Evolutionary conservation across 2,888 invertebrate genomes (phyloP).

Genomic region (Rhagonycha fulva): DNA sequence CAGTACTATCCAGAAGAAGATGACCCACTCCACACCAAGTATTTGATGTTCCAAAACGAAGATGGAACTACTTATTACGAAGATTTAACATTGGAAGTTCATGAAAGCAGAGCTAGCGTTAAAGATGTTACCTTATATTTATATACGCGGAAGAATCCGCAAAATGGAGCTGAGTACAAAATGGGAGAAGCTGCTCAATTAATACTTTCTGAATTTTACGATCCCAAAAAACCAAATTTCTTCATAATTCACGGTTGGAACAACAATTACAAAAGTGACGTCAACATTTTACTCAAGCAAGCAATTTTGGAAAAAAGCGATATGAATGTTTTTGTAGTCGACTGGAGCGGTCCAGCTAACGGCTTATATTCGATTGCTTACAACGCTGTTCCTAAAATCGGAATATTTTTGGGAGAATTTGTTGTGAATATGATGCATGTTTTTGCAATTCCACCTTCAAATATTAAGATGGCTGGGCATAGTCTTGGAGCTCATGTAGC

Average conservation of each 20-base stretch:
- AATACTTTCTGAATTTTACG: constrained; percentile 1
- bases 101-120: not conserved
- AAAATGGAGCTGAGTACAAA: not conserved
- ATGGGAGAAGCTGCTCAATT: not conserved
- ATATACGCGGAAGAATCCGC: constrained; percentile 32
- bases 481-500: constrained; percentile 35
- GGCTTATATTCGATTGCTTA: constrained; percentile 14
- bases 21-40: constrained; percentile 2
- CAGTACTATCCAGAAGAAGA: not conserved
- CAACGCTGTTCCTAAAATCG: constrained; percentile 24
- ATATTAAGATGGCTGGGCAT: constrained; percentile 23
- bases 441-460: constrained; percentile 5
- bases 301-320: constrained; percentile 10
- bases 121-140: constrained; percentile 39
- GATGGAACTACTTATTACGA: constrained; percentile 22
- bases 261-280: constrained; percentile 10
- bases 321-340: constrained; percentile 26
- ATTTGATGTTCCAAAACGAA: constrained; percentile 16
- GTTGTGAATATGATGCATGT: constrained; percentile 19
- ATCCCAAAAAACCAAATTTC: constrained; percentile 9
- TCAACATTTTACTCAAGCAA: constrained; percentile 5
- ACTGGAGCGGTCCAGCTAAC: constrained; percentile 16
- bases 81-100: constrained; percentile 11
- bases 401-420: constrained; percentile 22
- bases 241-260: constrained; percentile 30